Evolutionary conservation across 1,140 invertebrate genomes (phyloP).

Genomic region (Pseudoatta argentina): DNA sequence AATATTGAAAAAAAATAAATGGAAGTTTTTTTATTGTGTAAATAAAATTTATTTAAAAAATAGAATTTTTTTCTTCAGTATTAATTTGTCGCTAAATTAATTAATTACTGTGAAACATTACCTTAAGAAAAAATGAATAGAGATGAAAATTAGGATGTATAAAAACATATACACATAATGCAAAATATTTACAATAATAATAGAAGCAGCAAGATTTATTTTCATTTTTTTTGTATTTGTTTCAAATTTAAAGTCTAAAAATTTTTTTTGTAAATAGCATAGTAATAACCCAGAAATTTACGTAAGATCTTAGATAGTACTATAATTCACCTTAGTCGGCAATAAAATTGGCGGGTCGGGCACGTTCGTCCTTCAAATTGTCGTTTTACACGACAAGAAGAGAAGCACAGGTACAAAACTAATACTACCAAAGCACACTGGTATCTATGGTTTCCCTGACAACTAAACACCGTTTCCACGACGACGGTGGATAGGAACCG

Average conservation of each 20-base stretch:
- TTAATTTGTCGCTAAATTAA: background rate
- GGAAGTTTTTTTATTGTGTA: background rate
- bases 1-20: background rate
- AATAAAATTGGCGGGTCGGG: constrained; percentile 81
- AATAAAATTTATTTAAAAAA: background rate
- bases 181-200: background rate
- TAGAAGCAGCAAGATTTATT: background rate
- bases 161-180: background rate
- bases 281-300: constrained; percentile 26
- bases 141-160: background rate
- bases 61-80: background rate
- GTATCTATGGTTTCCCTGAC: constrained; percentile 40
- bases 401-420: constrained; percentile 63
- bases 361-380: constrained; percentile 78
- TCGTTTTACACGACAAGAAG: constrained; percentile 66
- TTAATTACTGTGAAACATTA: background rate
- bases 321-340: constrained; percentile 76
- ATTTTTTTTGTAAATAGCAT: constrained; percentile 16
- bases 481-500: constrained; percentile 69
- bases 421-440: constrained; percentile 51
- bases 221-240: background rate
- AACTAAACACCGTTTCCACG: constrained; percentile 56
- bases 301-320: constrained; percentile 52
- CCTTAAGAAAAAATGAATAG: background rate
- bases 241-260: background rate